These are phyloP conservation scores for Gymnocheta viridis DNA, from an alignment of 2,888 invertebrate species.

Conservation along the genomic window DNA sequence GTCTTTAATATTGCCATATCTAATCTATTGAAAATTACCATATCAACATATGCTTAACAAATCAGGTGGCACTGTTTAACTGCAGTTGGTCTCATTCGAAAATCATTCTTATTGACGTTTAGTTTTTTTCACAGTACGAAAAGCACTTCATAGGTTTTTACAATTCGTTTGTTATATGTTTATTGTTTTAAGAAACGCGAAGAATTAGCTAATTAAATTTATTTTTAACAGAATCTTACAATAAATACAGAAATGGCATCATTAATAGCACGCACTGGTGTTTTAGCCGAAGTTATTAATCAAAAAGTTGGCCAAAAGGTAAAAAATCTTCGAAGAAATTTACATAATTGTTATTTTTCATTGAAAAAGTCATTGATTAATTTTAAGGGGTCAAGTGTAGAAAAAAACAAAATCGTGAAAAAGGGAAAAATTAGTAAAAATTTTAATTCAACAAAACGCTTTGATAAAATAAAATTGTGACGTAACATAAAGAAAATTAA, in stretches of 20 bases:
- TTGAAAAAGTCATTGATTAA: conserved; percentile 23
- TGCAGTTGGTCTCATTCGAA: conserved; percentile 56
- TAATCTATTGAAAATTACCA: not conserved
- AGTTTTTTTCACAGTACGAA: conserved; percentile 62
- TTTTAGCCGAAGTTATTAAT: conserved; percentile 87
- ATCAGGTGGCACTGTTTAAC: not conserved
- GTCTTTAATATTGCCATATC: not conserved
- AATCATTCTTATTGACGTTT: conserved; percentile 66
- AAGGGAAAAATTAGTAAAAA: not conserved
- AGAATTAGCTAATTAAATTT: conserved; percentile 32
- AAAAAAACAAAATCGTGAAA: conserved; percentile 28
- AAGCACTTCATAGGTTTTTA: conserved; percentile 17
- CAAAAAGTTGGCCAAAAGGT: conserved; percentile 89
- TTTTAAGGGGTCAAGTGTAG: not conserved
- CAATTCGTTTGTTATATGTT: conserved; percentile 26
- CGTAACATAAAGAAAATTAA: conserved; percentile 54
- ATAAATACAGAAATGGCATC: conserved; percentile 86
- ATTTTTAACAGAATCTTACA: conserved; percentile 42
- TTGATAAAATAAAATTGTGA: conserved; percentile 35
- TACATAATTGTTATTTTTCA: conserved; percentile 76
- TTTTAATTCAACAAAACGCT: conserved; percentile 27
- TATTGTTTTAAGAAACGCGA: conserved; percentile 32
- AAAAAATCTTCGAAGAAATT: conserved; percentile 44
- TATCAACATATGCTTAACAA: not conserved
- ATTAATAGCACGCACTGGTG: conserved; percentile 88